phyloP scores from a whole-genome alignment of 2,888 invertebrate genomes.

The Pogonocherus hispidulus region DNA sequence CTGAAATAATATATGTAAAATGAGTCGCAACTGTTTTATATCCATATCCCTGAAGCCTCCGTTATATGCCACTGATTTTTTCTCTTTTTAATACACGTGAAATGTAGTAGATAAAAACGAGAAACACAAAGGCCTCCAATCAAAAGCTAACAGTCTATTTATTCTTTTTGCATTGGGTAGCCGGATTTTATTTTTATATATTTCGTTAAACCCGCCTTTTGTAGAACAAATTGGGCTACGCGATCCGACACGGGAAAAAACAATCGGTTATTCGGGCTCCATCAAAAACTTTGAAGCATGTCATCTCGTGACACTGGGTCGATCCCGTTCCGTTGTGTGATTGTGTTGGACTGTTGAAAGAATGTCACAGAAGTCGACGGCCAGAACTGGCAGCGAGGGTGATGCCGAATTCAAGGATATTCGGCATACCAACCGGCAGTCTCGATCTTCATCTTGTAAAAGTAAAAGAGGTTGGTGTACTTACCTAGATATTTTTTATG shows the following conservation, averaged over 20 bases:
- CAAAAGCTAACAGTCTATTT: slow-evolving; percentile 4
- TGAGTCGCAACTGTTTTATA: too few relatives aligned
- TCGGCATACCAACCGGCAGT: slow-evolving; percentile 20
- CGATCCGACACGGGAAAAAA: neutral
- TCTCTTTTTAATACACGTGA: neutral
- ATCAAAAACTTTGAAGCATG: slow-evolving; percentile 23
- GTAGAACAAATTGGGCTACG: neutral
- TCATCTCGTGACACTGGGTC: slow-evolving; percentile 21
- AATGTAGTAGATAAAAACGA: neutral
- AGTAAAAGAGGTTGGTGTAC: slow-evolving; percentile 37
- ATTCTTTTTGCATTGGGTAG: neutral
- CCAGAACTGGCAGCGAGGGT: slow-evolving; percentile 48
- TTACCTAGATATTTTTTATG: too few relatives aligned
- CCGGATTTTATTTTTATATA: slow-evolving; percentile 4
- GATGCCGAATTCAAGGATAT: slow-evolving; percentile 43
- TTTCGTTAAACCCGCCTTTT: slow-evolving; percentile 7
- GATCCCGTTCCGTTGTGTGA: slow-evolving; percentile 2
- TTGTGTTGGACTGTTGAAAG: slow-evolving; percentile 29
- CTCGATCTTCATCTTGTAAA: slow-evolving; percentile 39
- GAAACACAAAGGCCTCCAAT: slow-evolving; percentile 1
- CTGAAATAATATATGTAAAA: too few relatives aligned
- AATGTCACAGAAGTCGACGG: slow-evolving; percentile 51
- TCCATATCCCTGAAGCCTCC: too few relatives aligned
- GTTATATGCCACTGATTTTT: neutral
- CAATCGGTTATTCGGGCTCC: neutral